Percentiles rank a stretch among this genome's conserved stretches.
Conservation (phyloP, 2,113 vertebrate genomes). For the Melanocharis versteri region DNA sequence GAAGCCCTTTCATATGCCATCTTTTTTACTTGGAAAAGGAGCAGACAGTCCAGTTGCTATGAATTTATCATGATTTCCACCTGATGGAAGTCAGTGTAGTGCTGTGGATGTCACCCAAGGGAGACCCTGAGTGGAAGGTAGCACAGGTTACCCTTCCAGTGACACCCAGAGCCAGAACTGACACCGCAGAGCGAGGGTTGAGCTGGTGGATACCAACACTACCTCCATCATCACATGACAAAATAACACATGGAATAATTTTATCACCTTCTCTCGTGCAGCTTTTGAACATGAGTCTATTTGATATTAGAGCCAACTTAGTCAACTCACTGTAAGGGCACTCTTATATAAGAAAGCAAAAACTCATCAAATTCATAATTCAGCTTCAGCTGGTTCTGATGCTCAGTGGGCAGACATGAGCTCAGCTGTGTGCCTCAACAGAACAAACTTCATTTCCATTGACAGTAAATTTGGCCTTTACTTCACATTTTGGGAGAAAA, state of each 20-base stretch:
- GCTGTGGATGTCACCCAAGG: background rate
- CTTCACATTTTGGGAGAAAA: background rate
- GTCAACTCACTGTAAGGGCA: background rate
- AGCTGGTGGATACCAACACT: background rate
- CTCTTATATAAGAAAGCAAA: background rate
- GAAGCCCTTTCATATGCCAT: background rate
- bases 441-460: background rate
- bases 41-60: background rate
- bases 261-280: background rate
- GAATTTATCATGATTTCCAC: background rate
- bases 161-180: background rate
- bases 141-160: background rate
- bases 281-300: background rate
- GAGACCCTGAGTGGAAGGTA: background rate
- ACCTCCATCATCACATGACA: background rate
- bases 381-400: background rate
- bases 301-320: background rate
- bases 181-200: rapidly evolving
- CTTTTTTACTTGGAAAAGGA: background rate
- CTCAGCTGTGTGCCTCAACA: background rate
- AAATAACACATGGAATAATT: background rate
- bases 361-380: background rate
- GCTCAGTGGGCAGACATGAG: background rate
- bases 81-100: background rate
- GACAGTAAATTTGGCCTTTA: background rate